These are phyloP conservation scores for Heterocephalus glaber DNA, from an alignment of 2,113 vertebrate genomes.

Conservation along the genomic window DNA sequence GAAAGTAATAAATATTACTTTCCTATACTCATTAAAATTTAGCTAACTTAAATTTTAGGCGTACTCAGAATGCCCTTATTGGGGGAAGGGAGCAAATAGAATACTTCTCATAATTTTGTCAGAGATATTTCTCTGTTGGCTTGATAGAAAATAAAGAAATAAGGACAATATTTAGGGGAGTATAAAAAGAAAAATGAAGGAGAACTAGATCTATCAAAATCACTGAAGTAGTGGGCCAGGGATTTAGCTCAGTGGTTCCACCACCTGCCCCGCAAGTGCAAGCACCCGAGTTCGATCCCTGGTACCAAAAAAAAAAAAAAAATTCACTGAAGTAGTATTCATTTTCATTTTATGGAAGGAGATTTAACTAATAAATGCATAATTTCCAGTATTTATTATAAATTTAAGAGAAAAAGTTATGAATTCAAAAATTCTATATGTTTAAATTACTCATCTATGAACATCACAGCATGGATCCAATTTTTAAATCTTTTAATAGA, in stretches of 20 bases:
- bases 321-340: neutral
- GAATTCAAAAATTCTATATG: neutral
- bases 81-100: neutral
- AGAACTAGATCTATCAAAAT: neutral
- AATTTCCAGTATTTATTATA: neutral
- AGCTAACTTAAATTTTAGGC: constrained; percentile 1
- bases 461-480: neutral
- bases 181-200: neutral
- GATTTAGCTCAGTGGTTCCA: too few relatives aligned
- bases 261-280: too few relatives aligned
- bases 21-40: neutral
- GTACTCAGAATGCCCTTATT: neutral
- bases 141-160: neutral
- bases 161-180: neutral
- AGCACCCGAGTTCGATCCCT: too few relatives aligned
- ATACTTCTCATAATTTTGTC: neutral
- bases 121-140: neutral
- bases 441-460: constrained; percentile 32
- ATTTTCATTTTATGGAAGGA: neutral
- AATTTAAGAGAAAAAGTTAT: neutral
- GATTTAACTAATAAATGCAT: neutral
- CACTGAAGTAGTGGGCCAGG: neutral
- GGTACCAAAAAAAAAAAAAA: too few relatives aligned
- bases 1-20: neutral
- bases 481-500: constrained; percentile 37